Conservation (phyloP, 2,113 vertebrate species). For the Mastomys coucha region DNA sequence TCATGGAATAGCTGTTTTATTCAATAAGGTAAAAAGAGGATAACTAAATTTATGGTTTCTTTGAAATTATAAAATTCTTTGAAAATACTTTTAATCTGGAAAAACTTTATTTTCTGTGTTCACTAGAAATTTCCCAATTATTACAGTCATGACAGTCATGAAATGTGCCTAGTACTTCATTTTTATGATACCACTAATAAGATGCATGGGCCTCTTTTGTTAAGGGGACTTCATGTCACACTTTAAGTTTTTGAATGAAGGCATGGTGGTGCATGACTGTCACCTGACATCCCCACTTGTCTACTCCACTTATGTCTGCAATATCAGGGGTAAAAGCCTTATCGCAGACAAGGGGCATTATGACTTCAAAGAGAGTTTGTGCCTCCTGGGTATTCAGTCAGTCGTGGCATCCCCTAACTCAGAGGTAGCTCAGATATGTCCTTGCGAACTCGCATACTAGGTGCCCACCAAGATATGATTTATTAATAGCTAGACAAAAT, state of each 20-base stretch:
- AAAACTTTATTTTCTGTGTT: neutral
- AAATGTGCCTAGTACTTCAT: neutral
- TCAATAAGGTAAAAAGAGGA: constrained; percentile 3
- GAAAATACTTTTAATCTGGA: neutral
- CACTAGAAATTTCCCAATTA: neutral
- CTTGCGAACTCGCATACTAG: no score
- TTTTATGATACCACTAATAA: neutral
- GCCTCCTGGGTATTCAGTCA: no score
- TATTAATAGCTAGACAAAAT: no score
- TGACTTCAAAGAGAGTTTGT: no score
- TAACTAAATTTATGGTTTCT: neutral
- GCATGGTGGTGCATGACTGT: neutral
- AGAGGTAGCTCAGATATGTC: no score
- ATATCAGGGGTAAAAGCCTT: no score
- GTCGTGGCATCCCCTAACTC: no score
- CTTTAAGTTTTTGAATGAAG: neutral
- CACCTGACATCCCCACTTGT: no score
- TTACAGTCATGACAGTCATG: neutral
- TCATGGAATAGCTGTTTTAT: neutral
- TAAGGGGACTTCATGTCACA: neutral
- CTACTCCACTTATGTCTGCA: no score
- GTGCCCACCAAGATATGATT: no score
- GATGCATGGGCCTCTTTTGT: neutral
- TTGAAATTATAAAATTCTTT: constrained; percentile 50
- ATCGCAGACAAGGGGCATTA: no score